Conservation (phyloP, 2,113 vertebrate genomes). For the Rousettus leschenaultii region DNA sequence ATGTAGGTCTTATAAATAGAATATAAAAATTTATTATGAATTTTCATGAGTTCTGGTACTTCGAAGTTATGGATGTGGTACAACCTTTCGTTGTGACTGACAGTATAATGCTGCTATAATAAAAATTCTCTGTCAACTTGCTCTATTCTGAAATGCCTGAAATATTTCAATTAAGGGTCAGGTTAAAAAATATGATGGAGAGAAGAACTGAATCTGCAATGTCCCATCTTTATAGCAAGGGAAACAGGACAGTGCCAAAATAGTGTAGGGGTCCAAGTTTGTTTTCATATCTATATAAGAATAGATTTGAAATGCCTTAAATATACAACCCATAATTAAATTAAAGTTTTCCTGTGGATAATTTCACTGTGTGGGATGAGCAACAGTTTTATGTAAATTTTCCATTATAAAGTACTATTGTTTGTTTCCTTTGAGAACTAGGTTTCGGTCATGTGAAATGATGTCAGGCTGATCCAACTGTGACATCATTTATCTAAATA, state of each 20-base stretch:
- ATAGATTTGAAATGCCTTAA: not conserved
- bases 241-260: not conserved
- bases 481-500: not conserved
- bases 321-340: not conserved
- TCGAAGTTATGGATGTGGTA: not conserved
- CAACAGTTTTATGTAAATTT: not conserved
- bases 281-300: not conserved
- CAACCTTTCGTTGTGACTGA: constrained; percentile 35
- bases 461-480: not conserved
- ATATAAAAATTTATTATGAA: constrained; percentile 3
- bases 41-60: constrained; percentile 7
- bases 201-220: not conserved
- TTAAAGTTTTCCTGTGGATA: not conserved
- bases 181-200: not conserved
- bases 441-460: not conserved
- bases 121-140: not conserved
- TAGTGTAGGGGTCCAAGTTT: not conserved
- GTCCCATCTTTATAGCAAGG: not conserved
- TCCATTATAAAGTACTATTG: not conserved
- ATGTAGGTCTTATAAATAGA: not conserved
- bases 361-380: not conserved
- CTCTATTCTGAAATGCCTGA: not conserved
- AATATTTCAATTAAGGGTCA: not conserved
- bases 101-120: not conserved
- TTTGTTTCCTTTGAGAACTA: not conserved